Evolutionary conservation across 2,113 vertebrate species (phyloP).

Genomic region (Rhadina sibilatrix): DNA sequence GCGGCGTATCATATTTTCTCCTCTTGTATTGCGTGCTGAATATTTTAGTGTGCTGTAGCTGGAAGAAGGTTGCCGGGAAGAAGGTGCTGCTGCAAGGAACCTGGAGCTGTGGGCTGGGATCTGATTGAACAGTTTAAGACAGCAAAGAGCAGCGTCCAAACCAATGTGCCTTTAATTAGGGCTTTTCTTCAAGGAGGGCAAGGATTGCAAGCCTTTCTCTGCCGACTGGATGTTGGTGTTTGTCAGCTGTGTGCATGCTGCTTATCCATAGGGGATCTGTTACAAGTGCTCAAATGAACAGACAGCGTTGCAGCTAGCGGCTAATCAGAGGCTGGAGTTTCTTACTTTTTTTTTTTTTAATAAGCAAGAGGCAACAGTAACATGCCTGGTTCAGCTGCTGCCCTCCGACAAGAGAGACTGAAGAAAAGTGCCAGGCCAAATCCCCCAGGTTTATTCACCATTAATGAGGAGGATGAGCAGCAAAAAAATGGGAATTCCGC

Average conservation of each 20-base stretch:
- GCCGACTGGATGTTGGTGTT: slow-evolving; percentile 68
- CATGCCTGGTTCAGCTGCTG: slow-evolving; percentile 73
- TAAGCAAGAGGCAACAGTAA: slow-evolving; percentile 61
- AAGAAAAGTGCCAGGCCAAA: slow-evolving; percentile 81
- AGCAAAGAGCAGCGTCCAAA: slow-evolving; percentile 13
- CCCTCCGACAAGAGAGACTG: slow-evolving; percentile 76
- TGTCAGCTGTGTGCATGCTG: slow-evolving; percentile 74
- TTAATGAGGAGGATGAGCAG: slow-evolving; percentile 95
- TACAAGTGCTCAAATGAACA: slow-evolving; percentile 75
- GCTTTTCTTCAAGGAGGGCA: slow-evolving; percentile 61
- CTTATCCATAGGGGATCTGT: slow-evolving; percentile 66
- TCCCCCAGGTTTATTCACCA: slow-evolving; percentile 88
- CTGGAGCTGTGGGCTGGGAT: slow-evolving; percentile 36
- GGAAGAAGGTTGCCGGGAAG: slow-evolving; percentile 17
- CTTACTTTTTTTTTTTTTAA: slow-evolving; percentile 39
- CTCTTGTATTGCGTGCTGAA: slow-evolving; percentile 72
- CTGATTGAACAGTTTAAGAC: slow-evolving; percentile 55
- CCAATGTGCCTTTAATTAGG: slow-evolving; percentile 65
- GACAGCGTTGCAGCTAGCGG: slow-evolving; percentile 71
- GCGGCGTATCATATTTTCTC: slow-evolving; percentile 75
- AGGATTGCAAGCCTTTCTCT: slow-evolving; percentile 38
- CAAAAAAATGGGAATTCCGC: slow-evolving; percentile 77
- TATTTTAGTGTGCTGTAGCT: slow-evolving; percentile 74
- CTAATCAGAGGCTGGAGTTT: slow-evolving; percentile 62
- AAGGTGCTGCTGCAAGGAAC: slow-evolving; percentile 51